Percentiles rank a stretch among this genome's conserved stretches.
Evolutionary conservation across 2,888 invertebrate genomes (phyloP).

Genomic region (Tridacna gigas): DNA sequence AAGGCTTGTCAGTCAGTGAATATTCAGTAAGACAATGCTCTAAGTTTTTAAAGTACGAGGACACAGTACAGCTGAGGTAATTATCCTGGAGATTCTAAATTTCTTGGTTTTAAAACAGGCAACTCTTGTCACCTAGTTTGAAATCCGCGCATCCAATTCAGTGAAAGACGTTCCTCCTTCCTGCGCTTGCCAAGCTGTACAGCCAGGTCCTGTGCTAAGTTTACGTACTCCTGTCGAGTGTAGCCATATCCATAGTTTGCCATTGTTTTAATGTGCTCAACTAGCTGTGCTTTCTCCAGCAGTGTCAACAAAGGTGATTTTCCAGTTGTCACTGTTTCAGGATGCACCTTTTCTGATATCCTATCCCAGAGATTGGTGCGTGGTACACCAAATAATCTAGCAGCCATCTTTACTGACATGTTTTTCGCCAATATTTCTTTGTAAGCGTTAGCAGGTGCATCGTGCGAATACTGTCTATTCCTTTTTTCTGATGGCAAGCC

Average conservation of each 20-base stretch:
- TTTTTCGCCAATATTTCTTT: constrained; percentile 4
- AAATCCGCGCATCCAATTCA: constrained; percentile 43
- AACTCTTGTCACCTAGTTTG: constrained; percentile 39
- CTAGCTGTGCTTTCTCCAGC: constrained; percentile 16
- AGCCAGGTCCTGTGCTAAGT: constrained; percentile 36
- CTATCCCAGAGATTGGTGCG: constrained; percentile 38
- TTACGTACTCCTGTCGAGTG: constrained; percentile 37
- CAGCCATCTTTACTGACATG: constrained; percentile 15
- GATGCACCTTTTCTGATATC: constrained; percentile 24
- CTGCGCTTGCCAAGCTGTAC: constrained; percentile 27
- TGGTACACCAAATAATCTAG: constrained; percentile 28
- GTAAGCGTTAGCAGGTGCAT: constrained; percentile 31
- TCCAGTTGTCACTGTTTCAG: neutral
- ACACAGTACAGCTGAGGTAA: constrained; percentile 15
- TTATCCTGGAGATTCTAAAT: constrained; percentile 28
- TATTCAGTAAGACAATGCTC: constrained; percentile 1
- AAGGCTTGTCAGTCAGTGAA: constrained; percentile 16
- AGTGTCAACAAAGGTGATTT: constrained; percentile 14
- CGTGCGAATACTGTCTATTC: constrained; percentile 18
- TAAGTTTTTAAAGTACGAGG: constrained; percentile 22
- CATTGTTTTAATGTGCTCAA: constrained; percentile 39
- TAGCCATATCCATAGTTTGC: constrained; percentile 41
- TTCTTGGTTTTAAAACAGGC: constrained; percentile 33
- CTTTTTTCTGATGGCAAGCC: too few relatives aligned
- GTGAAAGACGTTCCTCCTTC: constrained; percentile 24